These are phyloP conservation scores for Saturnia japonica DNA, from an alignment of 2,888 invertebrate genomes.

Conservation along the genomic window DNA sequence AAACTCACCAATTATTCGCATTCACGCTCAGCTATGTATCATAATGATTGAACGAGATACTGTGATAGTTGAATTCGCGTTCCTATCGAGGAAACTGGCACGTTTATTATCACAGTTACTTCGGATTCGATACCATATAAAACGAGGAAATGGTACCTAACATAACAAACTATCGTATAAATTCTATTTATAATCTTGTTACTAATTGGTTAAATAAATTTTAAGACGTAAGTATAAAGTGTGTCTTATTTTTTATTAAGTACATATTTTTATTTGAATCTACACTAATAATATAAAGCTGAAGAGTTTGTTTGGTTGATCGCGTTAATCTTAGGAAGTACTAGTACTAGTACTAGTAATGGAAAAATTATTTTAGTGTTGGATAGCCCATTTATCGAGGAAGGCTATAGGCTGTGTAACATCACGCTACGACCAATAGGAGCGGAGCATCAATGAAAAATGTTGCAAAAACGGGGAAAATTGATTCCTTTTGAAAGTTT, in stretches of 20 bases:
- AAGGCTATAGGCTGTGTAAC: too few species aligned
- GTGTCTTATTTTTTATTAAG: background rate
- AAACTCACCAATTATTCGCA: conserved; percentile 20
- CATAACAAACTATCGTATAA: conserved; percentile 11
- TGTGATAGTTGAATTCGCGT: conserved; percentile 18
- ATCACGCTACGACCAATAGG: too few species aligned
- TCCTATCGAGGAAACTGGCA: conserved; percentile 19
- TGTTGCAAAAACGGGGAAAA: too few species aligned
- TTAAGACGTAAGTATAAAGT: background rate
- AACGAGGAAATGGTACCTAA: conserved; percentile 14
- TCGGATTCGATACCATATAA: conserved; percentile 18
- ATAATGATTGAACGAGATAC: conserved; percentile 17
- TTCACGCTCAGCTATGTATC: conserved; percentile 6
- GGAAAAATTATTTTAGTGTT: too few species aligned
- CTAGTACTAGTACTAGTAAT: too few species aligned
- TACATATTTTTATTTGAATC: too few species aligned
- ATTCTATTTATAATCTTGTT: conserved; percentile 2
- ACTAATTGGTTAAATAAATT: background rate
- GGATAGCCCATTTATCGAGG: too few species aligned
- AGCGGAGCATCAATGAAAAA: too few species aligned
- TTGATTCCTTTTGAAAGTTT: too few species aligned
- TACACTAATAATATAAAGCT: too few species aligned
- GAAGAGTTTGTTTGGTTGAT: too few species aligned
- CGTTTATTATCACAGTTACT: conserved; percentile 21
- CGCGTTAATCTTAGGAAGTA: too few species aligned